Percentiles rank a stretch among this genome's conserved stretches.
These are phyloP conservation scores for Zoroaster sp. DNA, from an alignment of 53 echinoderm and acorn worm genomes.

Conservation along the genomic window DNA sequence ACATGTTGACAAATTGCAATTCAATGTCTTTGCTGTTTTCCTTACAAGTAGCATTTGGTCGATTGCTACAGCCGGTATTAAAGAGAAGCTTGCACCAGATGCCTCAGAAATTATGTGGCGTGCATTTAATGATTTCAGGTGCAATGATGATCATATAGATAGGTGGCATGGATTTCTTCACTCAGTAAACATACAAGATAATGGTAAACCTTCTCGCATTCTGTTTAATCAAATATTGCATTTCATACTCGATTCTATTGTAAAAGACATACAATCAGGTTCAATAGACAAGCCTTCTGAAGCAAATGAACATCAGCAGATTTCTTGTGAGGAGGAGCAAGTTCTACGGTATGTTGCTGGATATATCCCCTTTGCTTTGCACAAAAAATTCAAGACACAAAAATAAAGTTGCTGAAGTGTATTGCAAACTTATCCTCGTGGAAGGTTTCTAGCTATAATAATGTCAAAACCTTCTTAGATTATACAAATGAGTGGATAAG, in stretches of 20 bases:
- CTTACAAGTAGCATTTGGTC: neutral
- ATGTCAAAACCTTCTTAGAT: too few species aligned
- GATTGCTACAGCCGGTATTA: neutral
- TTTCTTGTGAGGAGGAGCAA: neutral
- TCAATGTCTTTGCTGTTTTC: neutral
- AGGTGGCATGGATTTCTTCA: neutral
- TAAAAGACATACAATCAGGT: neutral
- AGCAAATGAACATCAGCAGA: too few species aligned
- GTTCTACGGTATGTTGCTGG: neutral
- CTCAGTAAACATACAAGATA: neutral
- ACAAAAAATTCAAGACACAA: neutral
- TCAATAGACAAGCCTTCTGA: too few species aligned
- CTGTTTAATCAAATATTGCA: neutral
- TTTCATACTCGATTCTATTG: neutral
- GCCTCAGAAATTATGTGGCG: neutral
- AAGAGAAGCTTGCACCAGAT: neutral
- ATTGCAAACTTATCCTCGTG: neutral
- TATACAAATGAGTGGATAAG: neutral
- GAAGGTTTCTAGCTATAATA: neutral
- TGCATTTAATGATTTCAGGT: neutral
- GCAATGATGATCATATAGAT: neutral
- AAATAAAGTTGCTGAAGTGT: neutral
- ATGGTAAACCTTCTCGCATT: neutral
- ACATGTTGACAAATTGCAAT: neutral
- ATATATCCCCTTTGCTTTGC: neutral